Base-by-base conservation (phyloP, 2,888 invertebrate species). In the Carterocephalus palaemon region DNA sequence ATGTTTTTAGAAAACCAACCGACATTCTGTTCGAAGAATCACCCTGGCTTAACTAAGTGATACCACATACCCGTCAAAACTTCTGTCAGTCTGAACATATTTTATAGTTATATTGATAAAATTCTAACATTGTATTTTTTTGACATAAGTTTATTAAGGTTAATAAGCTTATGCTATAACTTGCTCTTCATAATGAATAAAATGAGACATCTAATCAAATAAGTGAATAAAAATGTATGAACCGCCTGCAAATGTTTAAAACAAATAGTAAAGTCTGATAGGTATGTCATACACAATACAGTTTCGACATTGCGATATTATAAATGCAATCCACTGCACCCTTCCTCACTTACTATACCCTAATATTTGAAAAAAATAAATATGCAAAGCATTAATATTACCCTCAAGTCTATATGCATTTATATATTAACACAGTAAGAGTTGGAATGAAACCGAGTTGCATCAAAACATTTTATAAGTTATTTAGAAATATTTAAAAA, bases 311-410 rank as follows among this genome's bases (percentile, higher is more conserved):
- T 78, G 75, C 72, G 71, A 20, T 23, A 40, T 69, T 67, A 76
- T 78, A 83, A 83, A 83, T 83, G 82, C 83, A 78, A 71, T 75
- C 64, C 67, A 62, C n/a, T 67, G 69, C 67, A 68, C 54, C 62
- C 52, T 40, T 43, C 33, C 40, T 54, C 55, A 57, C 62, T 46
- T 50, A 36, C 20, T 39, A 31, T 47, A 31, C 16, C n/a, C 9
- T 46, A 49, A 39, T 47, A 52, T 42, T 48, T 47, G 47, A 55
- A 46, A 53, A 34, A 54, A 48, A 51, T 34, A 31, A 32, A 41
- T 33, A 41, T 24, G 23, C 29, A 40, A 40, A 41, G 23, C 26
- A 40, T 37, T 28, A 37, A 22, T 31, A 45, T 33, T 33, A 48
- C 41, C 38, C 26, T 46, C 22, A 17, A 12, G 22, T 41, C n/a